Evolutionary conservation across 2,113 vertebrate genomes (phyloP).

Genomic region (Hippocampus mohnikei): DNA sequence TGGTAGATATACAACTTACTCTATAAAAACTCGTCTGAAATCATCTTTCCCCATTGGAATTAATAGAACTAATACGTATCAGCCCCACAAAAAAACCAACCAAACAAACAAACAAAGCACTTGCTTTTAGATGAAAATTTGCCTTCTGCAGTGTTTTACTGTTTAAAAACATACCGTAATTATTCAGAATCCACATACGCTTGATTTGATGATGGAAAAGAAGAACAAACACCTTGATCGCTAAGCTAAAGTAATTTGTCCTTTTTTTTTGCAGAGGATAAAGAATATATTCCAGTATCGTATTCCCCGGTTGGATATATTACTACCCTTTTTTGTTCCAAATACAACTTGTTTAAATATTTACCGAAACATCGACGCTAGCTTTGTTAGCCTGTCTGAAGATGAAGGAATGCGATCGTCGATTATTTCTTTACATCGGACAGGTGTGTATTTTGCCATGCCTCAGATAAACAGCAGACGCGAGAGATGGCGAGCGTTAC

Average conservation of each 20-base stretch:
- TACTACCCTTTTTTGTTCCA: background rate
- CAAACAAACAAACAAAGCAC: too few species aligned
- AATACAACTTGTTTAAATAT: background rate
- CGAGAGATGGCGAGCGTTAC: constrained; percentile 23
- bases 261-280: background rate
- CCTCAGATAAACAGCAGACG: constrained; percentile 1
- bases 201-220: background rate
- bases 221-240: background rate
- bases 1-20: background rate
- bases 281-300: background rate
- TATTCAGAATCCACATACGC: too few species aligned
- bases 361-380: background rate
- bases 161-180: background rate
- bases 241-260: background rate
- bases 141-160: background rate
- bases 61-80: background rate
- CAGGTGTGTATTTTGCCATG: constrained; percentile 8
- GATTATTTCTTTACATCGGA: background rate
- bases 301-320: background rate
- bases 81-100: background rate
- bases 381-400: background rate
- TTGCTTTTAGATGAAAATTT: background rate
- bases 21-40: background rate
- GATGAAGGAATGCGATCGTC: background rate
- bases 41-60: background rate